Percentiles rank a stretch among this genome's conserved stretches.
Evolutionary conservation across 2,888 invertebrate genomes (phyloP).

Genomic region (Xanthorhoe spadicearia): DNA sequence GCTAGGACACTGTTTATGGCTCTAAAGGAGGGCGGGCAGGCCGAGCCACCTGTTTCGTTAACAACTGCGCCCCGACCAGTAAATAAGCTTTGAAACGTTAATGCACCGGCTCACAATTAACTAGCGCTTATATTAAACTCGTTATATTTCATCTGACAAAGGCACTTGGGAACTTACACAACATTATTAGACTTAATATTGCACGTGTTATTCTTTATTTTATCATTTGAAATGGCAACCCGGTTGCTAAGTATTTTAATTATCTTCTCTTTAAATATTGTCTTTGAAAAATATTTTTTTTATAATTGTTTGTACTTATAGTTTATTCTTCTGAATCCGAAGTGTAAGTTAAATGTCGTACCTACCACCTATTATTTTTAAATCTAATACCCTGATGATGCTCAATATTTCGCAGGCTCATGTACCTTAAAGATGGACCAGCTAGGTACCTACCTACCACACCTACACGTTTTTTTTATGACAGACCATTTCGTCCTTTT

Average conservation of each 20-base stretch:
- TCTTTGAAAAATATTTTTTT: no score
- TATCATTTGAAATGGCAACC: not conserved
- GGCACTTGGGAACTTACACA: conserved; percentile 8
- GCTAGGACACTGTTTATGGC: conserved; percentile 62
- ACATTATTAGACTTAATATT: conserved; percentile 3
- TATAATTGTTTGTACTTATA: no score
- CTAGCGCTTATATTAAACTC: conserved; percentile 28
- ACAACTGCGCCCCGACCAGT: conserved; percentile 35
- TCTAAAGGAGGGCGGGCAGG: conserved; percentile 57
- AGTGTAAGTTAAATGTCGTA: no score
- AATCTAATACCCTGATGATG: no score
- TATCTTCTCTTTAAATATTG: not conserved
- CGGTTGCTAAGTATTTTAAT: not conserved
- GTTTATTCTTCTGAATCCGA: no score
- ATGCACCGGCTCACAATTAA: conserved; percentile 37
- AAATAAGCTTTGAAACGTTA: conserved; percentile 39
- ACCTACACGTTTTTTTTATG: no score
- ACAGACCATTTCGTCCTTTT: not conserved
- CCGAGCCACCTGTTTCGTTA: conserved; percentile 60
- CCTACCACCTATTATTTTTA: no score
- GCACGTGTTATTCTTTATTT: not conserved
- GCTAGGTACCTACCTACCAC: no score
- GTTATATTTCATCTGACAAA: conserved; percentile 25
- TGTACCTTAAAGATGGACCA: no score
- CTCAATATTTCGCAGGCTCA: no score